These are phyloP conservation scores for Columba guinea DNA, from an alignment of 2,797 vertebrate genomes.

Conservation along the genomic window DNA sequence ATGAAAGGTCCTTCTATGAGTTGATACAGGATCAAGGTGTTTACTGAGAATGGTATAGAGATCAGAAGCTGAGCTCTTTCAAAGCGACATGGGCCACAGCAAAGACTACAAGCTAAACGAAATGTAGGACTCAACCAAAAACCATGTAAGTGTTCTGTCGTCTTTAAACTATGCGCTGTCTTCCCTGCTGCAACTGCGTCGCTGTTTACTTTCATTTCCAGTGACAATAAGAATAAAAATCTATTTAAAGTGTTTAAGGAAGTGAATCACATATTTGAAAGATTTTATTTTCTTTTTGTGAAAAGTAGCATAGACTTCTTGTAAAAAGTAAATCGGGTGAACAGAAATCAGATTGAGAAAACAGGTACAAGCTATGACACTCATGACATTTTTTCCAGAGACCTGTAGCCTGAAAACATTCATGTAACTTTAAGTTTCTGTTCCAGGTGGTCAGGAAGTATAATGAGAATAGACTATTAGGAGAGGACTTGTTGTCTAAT, in stretches of 20 bases:
- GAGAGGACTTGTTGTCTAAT: not conserved
- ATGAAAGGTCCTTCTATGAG: conserved; percentile 36
- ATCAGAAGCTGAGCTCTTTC: conserved; percentile 31
- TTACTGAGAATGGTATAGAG: not conserved
- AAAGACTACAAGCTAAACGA: conserved; percentile 18
- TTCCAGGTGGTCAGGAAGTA: not conserved
- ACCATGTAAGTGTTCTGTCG: not conserved
- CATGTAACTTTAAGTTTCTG: not conserved
- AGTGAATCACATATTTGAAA: not conserved
- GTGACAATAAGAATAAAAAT: not conserved
- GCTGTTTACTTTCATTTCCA: not conserved
- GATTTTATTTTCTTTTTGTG: not conserved
- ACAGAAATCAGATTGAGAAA: not conserved
- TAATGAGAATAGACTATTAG: not conserved
- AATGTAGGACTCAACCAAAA: not conserved
- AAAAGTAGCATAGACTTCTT: not conserved
- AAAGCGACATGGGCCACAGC: not conserved
- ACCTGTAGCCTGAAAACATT: not conserved
- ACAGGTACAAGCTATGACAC: not conserved
- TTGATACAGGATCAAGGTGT: not conserved
- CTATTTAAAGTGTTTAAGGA: not conserved
- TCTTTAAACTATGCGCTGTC: not conserved
- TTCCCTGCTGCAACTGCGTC: not conserved
- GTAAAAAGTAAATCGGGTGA: not conserved
- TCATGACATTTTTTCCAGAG: not conserved